A percentile compares a stretch with the other conserved stretches of the same genome.
phyloP scores from a whole-genome alignment of 2,888 invertebrate species.

The Microctonus aethiopoides region DNA sequence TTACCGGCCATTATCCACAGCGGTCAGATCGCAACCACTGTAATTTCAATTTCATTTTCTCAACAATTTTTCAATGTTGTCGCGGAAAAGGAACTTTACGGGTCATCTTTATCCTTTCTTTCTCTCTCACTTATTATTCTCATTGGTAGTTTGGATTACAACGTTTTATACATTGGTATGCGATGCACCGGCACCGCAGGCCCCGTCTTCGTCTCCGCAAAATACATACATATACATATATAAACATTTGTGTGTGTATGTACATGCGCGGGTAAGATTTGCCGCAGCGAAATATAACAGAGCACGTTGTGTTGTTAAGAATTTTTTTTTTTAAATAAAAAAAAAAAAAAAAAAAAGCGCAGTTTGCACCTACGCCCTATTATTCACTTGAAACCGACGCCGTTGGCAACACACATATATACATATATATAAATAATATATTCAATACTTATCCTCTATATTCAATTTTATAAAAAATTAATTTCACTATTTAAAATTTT shows the following conservation, averaged over 20 bases:
- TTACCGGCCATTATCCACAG: conserved; percentile 55
- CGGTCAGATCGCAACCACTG: conserved; percentile 52
- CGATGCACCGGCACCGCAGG: conserved; percentile 17
- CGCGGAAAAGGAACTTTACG: neutral
- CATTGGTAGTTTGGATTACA: conserved; percentile 28
- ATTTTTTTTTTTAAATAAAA: conserved; percentile 7
- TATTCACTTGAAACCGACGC: conserved; percentile 34
- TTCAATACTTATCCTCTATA: no score
- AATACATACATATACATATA: neutral
- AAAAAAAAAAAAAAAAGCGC: conserved; percentile 30
- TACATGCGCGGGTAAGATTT: no score
- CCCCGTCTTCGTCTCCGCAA: neutral
- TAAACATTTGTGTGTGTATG: neutral
- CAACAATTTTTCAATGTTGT: conserved; percentile 46
- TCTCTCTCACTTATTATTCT: neutral
- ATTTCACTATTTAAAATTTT: neutral
- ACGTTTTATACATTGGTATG: conserved; percentile 40
- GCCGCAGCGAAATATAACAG: neutral
- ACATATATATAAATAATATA: no score
- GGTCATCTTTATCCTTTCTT: neutral
- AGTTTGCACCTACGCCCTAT: conserved; percentile 34
- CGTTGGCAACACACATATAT: conserved; percentile 18
- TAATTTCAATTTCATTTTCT: conserved; percentile 62
- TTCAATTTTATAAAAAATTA: conserved; percentile 13
- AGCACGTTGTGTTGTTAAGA: neutral